These are phyloP conservation scores for Eurypyga helias DNA, from an alignment of 2,113 vertebrate genomes.

Conservation along the genomic window DNA sequence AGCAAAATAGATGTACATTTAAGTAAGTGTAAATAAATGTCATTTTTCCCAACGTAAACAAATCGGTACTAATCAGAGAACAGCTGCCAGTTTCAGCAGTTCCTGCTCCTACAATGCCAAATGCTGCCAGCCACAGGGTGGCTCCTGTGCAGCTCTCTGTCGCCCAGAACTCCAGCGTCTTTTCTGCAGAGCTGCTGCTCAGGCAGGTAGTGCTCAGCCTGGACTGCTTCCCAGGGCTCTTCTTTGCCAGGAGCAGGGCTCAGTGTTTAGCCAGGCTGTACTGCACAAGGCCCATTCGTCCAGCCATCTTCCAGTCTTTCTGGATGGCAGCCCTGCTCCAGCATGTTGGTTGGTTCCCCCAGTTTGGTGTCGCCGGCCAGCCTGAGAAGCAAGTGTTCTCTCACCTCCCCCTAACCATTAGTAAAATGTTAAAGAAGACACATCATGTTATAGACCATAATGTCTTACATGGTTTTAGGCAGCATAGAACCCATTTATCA, in stretches of 20 bases:
- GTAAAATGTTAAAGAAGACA: neutral
- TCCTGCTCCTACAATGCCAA: neutral
- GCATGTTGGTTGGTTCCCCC: fast-evolving
- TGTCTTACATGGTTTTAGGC: neutral
- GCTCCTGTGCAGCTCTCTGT: fast-evolving
- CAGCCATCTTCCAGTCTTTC: fast-evolving
- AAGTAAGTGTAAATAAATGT: neutral
- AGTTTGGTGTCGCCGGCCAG: neutral
- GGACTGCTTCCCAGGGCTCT: fast-evolving
- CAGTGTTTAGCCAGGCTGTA: neutral
- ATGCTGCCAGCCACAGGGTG: neutral
- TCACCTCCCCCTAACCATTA: fast-evolving
- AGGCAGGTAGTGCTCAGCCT: neutral
- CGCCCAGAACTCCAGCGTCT: fast-evolving
- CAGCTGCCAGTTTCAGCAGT: neutral
- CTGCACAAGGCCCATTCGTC: neutral
- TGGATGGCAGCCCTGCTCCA: neutral
- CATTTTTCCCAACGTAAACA: neutral
- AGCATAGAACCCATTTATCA: fast-evolving
- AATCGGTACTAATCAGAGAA: neutral
- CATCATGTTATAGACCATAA: fast-evolving
- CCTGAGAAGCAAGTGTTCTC: fast-evolving
- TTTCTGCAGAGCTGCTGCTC: neutral
- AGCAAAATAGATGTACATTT: neutral
- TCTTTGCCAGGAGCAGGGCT: neutral